Evolutionary conservation across 2,113 vertebrate genomes (phyloP), one percentile per base, ranked within the genome.

Genomic region (Sprattus sprattus): DNA sequence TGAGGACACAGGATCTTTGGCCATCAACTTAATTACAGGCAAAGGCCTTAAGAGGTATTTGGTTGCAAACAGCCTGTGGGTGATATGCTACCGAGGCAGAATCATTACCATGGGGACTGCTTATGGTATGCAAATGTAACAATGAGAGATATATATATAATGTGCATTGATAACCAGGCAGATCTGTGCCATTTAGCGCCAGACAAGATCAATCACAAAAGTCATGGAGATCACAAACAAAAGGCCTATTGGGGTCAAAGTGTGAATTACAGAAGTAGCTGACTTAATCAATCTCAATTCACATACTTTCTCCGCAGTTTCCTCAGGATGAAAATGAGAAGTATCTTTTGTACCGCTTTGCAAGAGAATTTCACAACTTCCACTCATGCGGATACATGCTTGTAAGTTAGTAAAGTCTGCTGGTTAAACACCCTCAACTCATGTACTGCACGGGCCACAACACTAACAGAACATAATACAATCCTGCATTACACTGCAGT

Each of bases 1-100:
- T 67, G 64, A 67, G n/a, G 64, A 67, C 64, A 67, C 64, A 67
- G 64, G 13, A 78, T 78, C 28, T 78, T 78, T 78, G 71, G 71
- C 39, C 32, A 39, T 32, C 10, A 78, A 78, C 32, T 28, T 78
- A 39, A 78, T 78, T 54, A 54, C 46, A 49, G 81, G 46, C 8
- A 82, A 50, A 28, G 46, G 46, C 81, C n/a, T 28, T 44, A 50
- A 82, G 45, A 32, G 0, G 50, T 18, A 22, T 60, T 6, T 60
- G 20, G 54, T 60, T 60, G 54, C 54, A 60, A 20, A 22, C 54
- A 15, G 16, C 20, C 64, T 39, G 32, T 16, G 18, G 54, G 15
- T 15, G 16, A 54, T 54, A 54, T 54, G 16, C 52, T 4, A 54
- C 15, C 1, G 16, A 0, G 52, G 52, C 13, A 54, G 52, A 54